These are phyloP conservation scores for Drosophila helvetica DNA, from an alignment of 2,888 invertebrate species.

Conservation along the genomic window DNA sequence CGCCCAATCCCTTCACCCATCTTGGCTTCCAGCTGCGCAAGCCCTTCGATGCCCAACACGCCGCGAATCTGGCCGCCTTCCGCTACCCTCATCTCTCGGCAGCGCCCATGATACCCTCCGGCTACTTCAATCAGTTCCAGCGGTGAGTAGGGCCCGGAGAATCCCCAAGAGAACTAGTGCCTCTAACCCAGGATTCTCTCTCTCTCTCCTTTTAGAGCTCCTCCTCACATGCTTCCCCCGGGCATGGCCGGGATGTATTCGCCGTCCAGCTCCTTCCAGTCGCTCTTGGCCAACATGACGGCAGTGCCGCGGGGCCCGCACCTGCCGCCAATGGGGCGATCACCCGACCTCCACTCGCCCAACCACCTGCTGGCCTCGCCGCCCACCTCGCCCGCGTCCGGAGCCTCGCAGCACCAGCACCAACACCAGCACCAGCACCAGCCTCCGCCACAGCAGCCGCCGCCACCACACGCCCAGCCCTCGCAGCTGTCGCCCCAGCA, in stretches of 20 bases:
- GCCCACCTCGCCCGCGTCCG: slow-evolving; percentile 79
- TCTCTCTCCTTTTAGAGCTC: slow-evolving; percentile 83
- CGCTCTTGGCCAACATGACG: slow-evolving; percentile 86
- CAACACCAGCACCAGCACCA: slow-evolving; percentile 74
- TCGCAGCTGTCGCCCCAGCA: slow-evolving; percentile 87
- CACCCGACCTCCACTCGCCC: slow-evolving; percentile 81
- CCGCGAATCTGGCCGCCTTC: slow-evolving; percentile 88
- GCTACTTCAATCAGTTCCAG: slow-evolving; percentile 86
- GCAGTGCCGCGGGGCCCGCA: slow-evolving; percentile 86
- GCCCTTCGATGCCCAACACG: slow-evolving; percentile 86
- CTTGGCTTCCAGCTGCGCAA: slow-evolving; percentile 90
- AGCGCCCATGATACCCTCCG: slow-evolving; percentile 85
- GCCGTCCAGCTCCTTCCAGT: slow-evolving; percentile 90
- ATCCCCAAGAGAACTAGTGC: neutral
- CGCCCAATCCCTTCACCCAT: slow-evolving; percentile 91
- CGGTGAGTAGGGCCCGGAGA: slow-evolving; percentile 75
- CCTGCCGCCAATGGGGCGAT: slow-evolving; percentile 50
- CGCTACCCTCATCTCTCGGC: slow-evolving; percentile 87
- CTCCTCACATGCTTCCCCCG: slow-evolving; percentile 87
- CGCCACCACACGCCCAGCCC: slow-evolving; percentile 85
- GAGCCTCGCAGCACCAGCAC: slow-evolving; percentile 60
- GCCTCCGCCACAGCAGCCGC: slow-evolving; percentile 86
- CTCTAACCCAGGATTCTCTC: neutral
- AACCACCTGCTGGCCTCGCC: slow-evolving; percentile 82
- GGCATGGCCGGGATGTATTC: slow-evolving; percentile 86